Evolutionary conservation across 1,140 invertebrate genomes (phyloP), one percentile per base, ranked within the genome.

Genomic region (Meloidogyne hapla): DNA sequence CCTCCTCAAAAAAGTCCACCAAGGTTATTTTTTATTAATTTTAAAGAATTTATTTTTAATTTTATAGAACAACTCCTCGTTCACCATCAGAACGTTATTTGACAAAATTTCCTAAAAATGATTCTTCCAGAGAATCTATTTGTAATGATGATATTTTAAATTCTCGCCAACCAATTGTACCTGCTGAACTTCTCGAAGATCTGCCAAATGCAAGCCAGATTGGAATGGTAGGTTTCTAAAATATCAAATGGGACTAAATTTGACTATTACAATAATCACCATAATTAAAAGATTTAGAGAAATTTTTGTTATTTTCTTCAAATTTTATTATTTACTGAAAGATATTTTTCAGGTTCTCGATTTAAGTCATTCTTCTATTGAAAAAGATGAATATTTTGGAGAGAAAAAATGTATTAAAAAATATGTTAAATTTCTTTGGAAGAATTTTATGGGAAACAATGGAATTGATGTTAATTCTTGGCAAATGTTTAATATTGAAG

Each of bases 81-180:
- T 73, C 70, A 21, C 70, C 70, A 1, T 13, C 28, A 21, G 70
- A 73, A 2, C 70, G 70, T 2, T 73, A 63, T 63, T 38, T 63
- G 48, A 61, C 70, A 26, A 73, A 73, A 38, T 73, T 61, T 33
- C 70, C 70, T 61, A n/a, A 73, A 61, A 72, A 72, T 33, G 5
- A 18, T n/a, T 13, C 48, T 72, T 28, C 70, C 2, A 48, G 70
- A 2, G 70, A 73, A 28, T 28, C 70, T 5, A 73, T 61, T 62
- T 73, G 21, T 21, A 73, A 64, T 63, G 70, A 73, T 12, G 70
- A 73, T 6, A 2, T 33, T 56, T n/a, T 56, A n/a, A n/a, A n/a
- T 56, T n/a, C 8, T n/a, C 48, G 48, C 8, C 48, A 56, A 21
- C n/a, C 48, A 12, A 61, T 61, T 1, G 70, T 42, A 28, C 21